Base-by-base conservation (phyloP, 2,888 invertebrate genomes). In the Craniophora ligustri region DNA sequence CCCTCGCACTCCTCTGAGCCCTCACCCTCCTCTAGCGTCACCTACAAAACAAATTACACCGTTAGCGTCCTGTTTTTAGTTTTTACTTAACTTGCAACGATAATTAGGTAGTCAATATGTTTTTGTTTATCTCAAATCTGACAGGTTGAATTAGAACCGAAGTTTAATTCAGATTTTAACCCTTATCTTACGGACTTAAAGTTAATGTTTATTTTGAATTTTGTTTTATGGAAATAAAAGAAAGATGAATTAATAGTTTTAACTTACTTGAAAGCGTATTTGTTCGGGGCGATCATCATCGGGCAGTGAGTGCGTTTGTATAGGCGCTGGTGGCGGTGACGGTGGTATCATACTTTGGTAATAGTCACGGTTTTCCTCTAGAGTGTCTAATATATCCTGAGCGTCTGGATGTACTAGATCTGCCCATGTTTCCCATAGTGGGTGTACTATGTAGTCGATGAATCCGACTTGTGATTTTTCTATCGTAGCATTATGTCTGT, bases 401-500 rank as follows among this genome's bases (percentile, higher is more conserved):
- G 99, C 99, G 86, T 99, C 99, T 2, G 99, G 99, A 91, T 99
- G 99, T 39, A 99, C 99, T 66, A 99, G 95, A 89, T 99, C 99
- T 8, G 98, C 99, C 99, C 99, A 99, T 45, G 99, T 99, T 92
- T 99, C 99, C 98, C 99, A 99, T 62, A 99, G 94, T 2, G 99
- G 99, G 93, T 99, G 99, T 31, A 99, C 99, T 86, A 99, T 99
- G 92, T 99, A 99, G 94, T 99, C 99, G 87, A 99, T 99, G 90
- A 99, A 99, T 77, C 99, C 99, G 86, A 99, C 99, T 95, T 99
- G 99, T 81, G 99, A 97, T 94, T 99, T 99, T 92, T 99, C 99
- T 84, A 99, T 97, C 30, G 99, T 99, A 41, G 99, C 97, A 84
- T 98, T 99, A 84, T 97, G 97, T 74, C 99, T 95, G 92, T 99